Conservation (phyloP, 1,140 invertebrate species). For the Thaumatotibia leucotreta region DNA sequence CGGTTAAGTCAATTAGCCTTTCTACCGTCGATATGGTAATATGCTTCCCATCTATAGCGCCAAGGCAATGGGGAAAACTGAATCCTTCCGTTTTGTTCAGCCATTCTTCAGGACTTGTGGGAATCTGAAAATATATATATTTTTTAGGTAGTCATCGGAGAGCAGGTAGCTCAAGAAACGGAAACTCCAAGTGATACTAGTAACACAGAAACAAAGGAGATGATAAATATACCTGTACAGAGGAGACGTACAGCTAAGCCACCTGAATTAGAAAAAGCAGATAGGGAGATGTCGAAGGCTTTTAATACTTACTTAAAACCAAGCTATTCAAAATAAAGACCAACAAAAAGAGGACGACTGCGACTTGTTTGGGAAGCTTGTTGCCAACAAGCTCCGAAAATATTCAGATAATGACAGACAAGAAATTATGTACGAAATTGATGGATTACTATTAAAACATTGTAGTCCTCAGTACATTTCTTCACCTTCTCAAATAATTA, state of each 20-base stretch:
- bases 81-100: slow-evolving; percentile 25
- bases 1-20: too few relatives aligned
- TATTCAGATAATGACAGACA: background rate
- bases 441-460: too few relatives aligned
- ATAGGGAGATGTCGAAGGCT: too few relatives aligned
- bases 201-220: too few relatives aligned
- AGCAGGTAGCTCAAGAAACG: slow-evolving; percentile 5
- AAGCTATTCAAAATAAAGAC: too few relatives aligned
- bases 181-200: background rate
- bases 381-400: background rate
- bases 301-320: too few relatives aligned
- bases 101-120: slow-evolving; percentile 36
- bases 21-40: slow-evolving; percentile 49
- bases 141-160: slow-evolving; percentile 16
- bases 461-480: too few relatives aligned
- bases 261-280: too few relatives aligned
- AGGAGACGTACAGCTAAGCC: too few relatives aligned
- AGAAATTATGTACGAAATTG: slow-evolving; percentile 1
- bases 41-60: slow-evolving; percentile 43
- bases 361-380: background rate
- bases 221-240: too few relatives aligned
- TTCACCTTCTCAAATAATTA: too few relatives aligned
- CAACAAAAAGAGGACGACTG: background rate
- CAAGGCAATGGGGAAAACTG: slow-evolving; percentile 15
- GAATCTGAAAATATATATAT: slow-evolving; percentile 23